Conservation (phyloP, 2,113 vertebrate genomes). For the Lanius ludovicianus region DNA sequence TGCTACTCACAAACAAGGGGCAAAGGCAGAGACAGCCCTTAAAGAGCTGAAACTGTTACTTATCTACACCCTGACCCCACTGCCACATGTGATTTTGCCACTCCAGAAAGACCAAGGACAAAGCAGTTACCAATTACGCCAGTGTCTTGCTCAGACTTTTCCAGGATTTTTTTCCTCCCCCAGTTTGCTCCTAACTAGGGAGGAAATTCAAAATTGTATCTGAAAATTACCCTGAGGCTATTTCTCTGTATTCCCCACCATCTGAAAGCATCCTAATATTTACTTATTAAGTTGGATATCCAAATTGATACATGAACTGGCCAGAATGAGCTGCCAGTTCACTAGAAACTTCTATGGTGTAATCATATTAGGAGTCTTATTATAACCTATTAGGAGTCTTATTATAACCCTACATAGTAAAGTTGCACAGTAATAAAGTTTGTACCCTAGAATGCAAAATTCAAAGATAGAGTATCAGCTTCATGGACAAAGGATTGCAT, state of each 20-base stretch:
- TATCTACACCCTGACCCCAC: background rate
- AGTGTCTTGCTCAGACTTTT: background rate
- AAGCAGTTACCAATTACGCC: background rate
- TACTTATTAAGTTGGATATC: background rate
- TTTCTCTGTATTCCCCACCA: background rate
- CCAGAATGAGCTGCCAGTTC: background rate
- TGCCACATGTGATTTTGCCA: background rate
- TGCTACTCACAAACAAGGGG: background rate
- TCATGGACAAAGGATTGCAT: background rate
- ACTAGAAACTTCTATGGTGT: background rate
- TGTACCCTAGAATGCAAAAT: background rate
- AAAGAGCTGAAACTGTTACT: background rate
- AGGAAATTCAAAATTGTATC: background rate
- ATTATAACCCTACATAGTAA: background rate
- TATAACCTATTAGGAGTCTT: background rate
- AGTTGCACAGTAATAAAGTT: background rate
- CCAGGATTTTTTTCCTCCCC: background rate
- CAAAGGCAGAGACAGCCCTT: fast-evolving
- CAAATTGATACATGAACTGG: background rate
- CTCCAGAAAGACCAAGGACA: background rate
- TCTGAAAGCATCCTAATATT: background rate
- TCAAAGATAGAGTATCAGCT: background rate
- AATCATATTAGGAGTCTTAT: background rate
- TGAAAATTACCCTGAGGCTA: background rate
- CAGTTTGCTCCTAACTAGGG: background rate